Base-by-base conservation (phyloP, 30 jellyfish, hydroid and myxozoan species). In the Turritopsis rubra region DNA sequence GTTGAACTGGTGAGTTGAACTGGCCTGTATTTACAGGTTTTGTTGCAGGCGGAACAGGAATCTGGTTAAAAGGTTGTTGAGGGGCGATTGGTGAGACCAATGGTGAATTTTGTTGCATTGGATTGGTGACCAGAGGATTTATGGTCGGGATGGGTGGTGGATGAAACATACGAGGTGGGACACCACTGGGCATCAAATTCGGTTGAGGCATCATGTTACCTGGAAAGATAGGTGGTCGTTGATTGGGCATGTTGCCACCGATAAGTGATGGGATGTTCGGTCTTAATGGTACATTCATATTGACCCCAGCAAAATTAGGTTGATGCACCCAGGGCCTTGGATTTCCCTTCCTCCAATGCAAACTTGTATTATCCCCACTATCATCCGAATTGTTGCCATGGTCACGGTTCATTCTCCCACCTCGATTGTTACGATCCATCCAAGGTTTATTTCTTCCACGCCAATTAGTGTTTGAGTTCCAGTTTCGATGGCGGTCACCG, bases 381-480 rank as follows among this genome's bases (percentile, higher is more conserved):
- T 30, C 85, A 27, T 54, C 79, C 9, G 75, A 28, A 16, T 18
- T 53, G 19, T 53, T 22, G 8, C 79, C 79, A 26, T 76, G 85
- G 28, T 79, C 85, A n/a, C 31, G 31, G 21, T 79, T 31, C 85
- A 26, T 31, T 29, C 68, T 79, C 84, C 85, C 85, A 28, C 85
- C 79, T 30, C 77, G 82, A 74, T 74, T 74, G 23, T 74, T n/a
- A 18, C 80, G 80, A 72, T 72, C 80, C 30, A 19, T 74, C 82
- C 82, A 74, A 8, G 76, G 29, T 17, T 22, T 74, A 71, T 74
- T 74, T 29, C 82, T 28, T 16, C 65, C 82, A 4, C 82, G 53
- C 76, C 76, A 66, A 66, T 66, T 66, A 19, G 53, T 74, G 65
- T 27, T 29, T 26, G 53, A 24, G 21, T 74, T 74, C 82, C 82